These are phyloP conservation scores for Ornithorhynchus anatinus DNA, from an alignment of 2,113 vertebrate species.

Conservation along the genomic window DNA sequence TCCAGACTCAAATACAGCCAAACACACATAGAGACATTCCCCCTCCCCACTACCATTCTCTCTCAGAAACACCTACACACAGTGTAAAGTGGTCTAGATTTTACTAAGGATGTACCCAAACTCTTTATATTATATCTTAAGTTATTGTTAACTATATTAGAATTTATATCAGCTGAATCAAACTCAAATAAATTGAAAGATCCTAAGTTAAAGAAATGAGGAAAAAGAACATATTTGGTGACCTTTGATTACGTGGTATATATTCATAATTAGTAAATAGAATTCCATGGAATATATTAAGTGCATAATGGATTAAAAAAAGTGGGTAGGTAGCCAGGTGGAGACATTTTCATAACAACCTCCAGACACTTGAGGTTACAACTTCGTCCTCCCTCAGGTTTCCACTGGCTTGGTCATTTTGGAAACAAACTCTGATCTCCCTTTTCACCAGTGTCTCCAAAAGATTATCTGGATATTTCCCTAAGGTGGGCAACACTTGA, in stretches of 20 bases:
- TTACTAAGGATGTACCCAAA: fast-evolving
- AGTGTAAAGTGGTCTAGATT: neutral
- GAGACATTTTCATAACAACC: too few species aligned
- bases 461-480: too few species aligned
- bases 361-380: too few species aligned
- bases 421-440: too few species aligned
- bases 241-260: neutral
- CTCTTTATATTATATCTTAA: neutral
- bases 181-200: neutral
- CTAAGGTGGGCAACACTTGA: too few species aligned
- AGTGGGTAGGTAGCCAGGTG: too few species aligned
- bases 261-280: conserved; percentile 16
- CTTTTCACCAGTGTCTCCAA: too few species aligned
- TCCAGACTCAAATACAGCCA: neutral
- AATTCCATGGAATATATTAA: conserved; percentile 3
- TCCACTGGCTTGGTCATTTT: too few species aligned
- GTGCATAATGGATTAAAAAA: too few species aligned
- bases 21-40: neutral
- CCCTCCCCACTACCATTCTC: neutral
- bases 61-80: neutral
- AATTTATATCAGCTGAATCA: neutral
- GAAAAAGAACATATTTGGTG: neutral
- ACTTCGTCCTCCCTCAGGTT: too few species aligned
- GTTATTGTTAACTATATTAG: neutral
- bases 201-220: neutral